Evolutionary conservation across 2,797 vertebrate genomes (phyloP).

Genomic region (Heterohyrax brucei): DNA sequence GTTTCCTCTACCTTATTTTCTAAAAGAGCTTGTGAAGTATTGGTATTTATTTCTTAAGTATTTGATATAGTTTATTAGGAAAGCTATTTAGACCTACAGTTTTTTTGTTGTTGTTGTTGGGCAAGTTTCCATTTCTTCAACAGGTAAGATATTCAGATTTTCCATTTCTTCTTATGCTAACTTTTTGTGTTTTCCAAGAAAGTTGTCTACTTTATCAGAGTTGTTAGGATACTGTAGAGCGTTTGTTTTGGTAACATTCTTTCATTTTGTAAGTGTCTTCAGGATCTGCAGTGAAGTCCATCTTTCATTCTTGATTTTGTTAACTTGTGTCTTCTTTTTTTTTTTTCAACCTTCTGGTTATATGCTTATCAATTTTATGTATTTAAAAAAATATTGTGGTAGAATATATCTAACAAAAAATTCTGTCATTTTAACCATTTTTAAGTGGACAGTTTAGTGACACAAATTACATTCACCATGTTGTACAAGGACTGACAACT

Average conservation of each 20-base stretch:
- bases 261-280: background rate
- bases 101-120: background rate
- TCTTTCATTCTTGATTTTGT: background rate
- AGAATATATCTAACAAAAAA: too few species aligned
- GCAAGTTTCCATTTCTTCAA: background rate
- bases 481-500: too few species aligned
- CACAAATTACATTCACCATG: too few species aligned
- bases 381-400: background rate
- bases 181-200: background rate
- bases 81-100: background rate
- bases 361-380: background rate
- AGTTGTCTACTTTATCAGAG: background rate
- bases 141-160: background rate
- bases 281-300: background rate
- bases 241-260: background rate
- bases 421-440: too few species aligned
- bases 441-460: too few species aligned
- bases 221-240: background rate
- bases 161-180: background rate
- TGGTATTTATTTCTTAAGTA: background rate
- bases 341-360: background rate
- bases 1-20: background rate
- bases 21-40: background rate
- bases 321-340: background rate
- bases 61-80: background rate